Evolutionary conservation across 1,140 invertebrate species (phyloP).

Genomic region (Drosophila ambigua): DNA sequence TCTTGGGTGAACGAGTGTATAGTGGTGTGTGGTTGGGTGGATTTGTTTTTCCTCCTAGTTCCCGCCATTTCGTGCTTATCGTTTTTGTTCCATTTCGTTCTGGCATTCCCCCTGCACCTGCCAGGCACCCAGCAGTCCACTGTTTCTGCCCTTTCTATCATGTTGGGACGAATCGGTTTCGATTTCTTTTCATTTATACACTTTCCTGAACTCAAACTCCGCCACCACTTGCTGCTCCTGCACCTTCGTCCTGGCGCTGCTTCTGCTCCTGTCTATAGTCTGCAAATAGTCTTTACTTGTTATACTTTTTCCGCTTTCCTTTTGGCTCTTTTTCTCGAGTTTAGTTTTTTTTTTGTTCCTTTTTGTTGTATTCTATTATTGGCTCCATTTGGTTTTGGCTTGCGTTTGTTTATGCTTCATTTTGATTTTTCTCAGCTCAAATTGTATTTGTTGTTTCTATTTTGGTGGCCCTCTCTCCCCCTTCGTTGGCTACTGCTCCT

Average conservation of each 20-base stretch:
- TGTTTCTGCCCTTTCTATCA: background rate
- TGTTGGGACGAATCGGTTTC: conserved; percentile 63
- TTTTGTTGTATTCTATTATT: conserved; percentile 66
- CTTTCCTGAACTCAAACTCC: conserved; percentile 58
- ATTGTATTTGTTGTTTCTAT: conserved; percentile 80
- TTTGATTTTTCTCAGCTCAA: conserved; percentile 77
- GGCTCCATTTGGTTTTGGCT: conserved; percentile 72
- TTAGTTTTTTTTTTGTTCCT: background rate
- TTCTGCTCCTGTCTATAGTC: conserved; percentile 2
- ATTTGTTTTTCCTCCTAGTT: conserved; percentile 7
- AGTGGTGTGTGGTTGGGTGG: background rate
- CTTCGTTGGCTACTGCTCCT: conserved; percentile 20
- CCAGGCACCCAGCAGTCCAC: too few relatives aligned
- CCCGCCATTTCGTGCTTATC: conserved; percentile 59
- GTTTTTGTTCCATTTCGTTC: conserved; percentile 19
- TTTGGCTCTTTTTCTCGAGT: conserved; percentile 8
- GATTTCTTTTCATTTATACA: conserved; percentile 81
- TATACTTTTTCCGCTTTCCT: conserved; percentile 31
- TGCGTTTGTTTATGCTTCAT: conserved; percentile 78
- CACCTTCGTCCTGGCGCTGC: background rate
- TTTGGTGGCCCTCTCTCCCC: conserved; percentile 57
- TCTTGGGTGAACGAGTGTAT: background rate
- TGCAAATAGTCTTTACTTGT: conserved; percentile 56
- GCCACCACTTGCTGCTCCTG: background rate
- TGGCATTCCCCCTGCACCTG: background rate